phyloP scores from a whole-genome alignment of 2,797 vertebrate species.

The Esox masquinongy region DNA sequence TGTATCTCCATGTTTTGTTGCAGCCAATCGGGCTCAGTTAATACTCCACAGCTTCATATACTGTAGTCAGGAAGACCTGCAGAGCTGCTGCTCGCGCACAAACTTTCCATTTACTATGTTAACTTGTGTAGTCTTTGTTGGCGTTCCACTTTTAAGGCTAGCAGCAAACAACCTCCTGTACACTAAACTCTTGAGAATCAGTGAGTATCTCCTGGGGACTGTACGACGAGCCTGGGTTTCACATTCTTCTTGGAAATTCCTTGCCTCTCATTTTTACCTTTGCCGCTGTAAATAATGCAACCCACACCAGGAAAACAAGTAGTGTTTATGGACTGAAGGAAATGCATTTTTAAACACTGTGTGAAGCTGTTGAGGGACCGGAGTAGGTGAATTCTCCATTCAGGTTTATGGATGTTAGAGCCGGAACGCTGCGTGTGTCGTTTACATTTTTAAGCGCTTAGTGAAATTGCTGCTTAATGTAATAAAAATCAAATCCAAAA shows the following conservation, averaged over 20 bases:
- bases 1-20: too few species aligned
- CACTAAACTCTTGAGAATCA: neutral
- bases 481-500: neutral
- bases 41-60: neutral
- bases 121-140: neutral
- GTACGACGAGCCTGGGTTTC: neutral
- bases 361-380: neutral
- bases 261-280: neutral
- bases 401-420: neutral
- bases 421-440: neutral
- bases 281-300: neutral
- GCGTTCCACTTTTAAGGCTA: neutral
- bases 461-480: neutral
- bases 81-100: neutral
- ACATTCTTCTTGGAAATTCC: neutral
- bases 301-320: neutral
- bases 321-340: neutral
- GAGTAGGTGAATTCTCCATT: neutral
- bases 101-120: neutral
- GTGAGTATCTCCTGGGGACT: neutral
- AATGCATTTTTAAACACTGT: conserved; percentile 1
- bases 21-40: neutral
- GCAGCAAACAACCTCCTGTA: neutral
- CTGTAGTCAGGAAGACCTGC: neutral
- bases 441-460: neutral